Evolutionary conservation across 2,113 vertebrate genomes (phyloP), one percentile per base, ranked within the genome.

Genomic region (Aegotheles bennettii): DNA sequence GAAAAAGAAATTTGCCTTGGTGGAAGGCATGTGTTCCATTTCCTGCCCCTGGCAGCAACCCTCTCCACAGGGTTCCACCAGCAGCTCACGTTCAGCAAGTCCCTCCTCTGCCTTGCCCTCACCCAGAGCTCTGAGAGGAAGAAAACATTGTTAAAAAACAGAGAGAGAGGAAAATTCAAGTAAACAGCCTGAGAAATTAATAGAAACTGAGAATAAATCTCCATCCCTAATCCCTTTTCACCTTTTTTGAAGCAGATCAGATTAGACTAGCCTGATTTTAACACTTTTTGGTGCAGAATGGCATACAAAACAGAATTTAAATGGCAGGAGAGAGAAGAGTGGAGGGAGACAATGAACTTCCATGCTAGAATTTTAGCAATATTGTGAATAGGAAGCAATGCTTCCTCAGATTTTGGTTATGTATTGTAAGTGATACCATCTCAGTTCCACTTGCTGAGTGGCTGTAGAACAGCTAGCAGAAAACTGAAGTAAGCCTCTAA

Each of bases 21-120:
- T 95, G 75, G 90, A 97, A 97, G 94, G 94, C 93, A 96, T 40
- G 95, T 97, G 97, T 97, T 97, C 97, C 95, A 97, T 96, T 97
- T 97, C 97, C 97, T 97, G 97, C 87, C 87, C 95, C 86, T 95
- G 93, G 94, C 92, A 96, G 91, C 92, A 76, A 69, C 74, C 47
- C 36, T 3, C 92, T 93, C 96, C 54, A 59, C 51, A 60, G 96
- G 96, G 93, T 83, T 96, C 92, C 89, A 80, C 59, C 47, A 74
- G 65, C 87, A 96, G 78, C 87, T 84, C 16, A 4, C 61, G 68
- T 13, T 70, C 86, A 82, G 76, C 73, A 90, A 84, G 63, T 68
- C 80, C 67, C 87, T 94, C 67, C 87, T 89, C 70, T 4, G 4
- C 69, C 26, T 17, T 40, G 35, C 83, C 60, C 67, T 91, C 71